Evolutionary conservation across 2,888 invertebrate genomes (phyloP).

Genomic region (Crioceris asparagi): DNA sequence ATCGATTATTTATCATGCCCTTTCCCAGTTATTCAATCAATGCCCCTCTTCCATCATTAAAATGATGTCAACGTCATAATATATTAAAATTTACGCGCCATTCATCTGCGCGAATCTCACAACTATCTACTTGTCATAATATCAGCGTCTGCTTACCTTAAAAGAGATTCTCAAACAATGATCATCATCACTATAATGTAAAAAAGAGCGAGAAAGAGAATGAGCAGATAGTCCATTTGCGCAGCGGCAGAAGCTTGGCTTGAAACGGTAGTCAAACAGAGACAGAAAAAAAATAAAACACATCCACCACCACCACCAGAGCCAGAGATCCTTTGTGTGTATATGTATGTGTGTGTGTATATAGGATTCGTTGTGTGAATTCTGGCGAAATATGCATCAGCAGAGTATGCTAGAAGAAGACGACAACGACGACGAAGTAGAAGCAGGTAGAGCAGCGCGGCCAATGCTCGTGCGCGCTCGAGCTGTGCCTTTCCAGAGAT

Average conservation of each 20-base stretch:
- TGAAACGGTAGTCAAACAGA: conserved; percentile 8
- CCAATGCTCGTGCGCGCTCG: conserved; percentile 37
- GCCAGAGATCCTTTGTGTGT: conserved; percentile 13
- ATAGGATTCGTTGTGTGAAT: not conserved
- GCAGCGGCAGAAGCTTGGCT: conserved; percentile 10
- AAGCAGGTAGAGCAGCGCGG: conserved; percentile 25
- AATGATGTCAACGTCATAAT: too few relatives aligned
- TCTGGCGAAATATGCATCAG: too few relatives aligned
- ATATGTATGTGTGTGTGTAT: not conserved
- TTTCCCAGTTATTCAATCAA: too few relatives aligned
- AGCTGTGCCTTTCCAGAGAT: conserved; percentile 28
- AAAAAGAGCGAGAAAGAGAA: too few relatives aligned
- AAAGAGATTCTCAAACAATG: conserved; percentile 16
- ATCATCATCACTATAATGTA: too few relatives aligned
- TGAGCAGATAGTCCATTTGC: conserved; percentile 18
- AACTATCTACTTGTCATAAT: too few relatives aligned
- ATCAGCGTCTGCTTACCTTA: conserved; percentile 12
- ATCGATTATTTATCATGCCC: too few relatives aligned
- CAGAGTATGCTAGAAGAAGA: not conserved
- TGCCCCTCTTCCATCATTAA: too few relatives aligned
- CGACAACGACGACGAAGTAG: conserved; percentile 16
- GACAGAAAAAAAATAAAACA: conserved; percentile 11
- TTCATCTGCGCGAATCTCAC: too few relatives aligned
- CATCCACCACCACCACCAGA: too few relatives aligned
- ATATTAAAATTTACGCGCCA: too few relatives aligned